Base-by-base conservation (phyloP, 1,140 invertebrate species). In the Gonioctena quinquepunctata region DNA sequence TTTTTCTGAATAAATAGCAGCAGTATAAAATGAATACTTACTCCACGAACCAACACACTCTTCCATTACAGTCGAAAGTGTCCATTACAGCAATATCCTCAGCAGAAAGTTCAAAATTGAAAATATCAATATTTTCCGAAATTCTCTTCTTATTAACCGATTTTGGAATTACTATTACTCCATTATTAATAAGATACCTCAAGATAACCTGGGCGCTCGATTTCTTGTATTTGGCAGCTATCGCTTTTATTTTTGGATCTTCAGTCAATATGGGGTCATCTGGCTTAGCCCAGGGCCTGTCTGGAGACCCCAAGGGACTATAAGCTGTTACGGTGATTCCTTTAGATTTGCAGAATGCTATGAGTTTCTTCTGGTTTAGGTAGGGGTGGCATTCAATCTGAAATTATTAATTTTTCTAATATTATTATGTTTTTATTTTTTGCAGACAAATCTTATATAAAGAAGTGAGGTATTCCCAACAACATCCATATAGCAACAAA, bases 301-400 rank as follows among this genome's bases (percentile, higher is more conserved):
- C 85, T 68, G 87, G 78, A 5, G 90, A 90, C 7, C 93, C 95
- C 3, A 98, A 84, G 0, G 94, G 93, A 73, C 91, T 91, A 83
- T 94, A 98, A 11, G 92, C 94, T 0, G 90, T 94, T 1, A 97
- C 80, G 1, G 84, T 82, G 22, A 97, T 91, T 6, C 87, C 84
- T 49, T 89, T 86, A 3, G 84, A 76, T 19, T 87, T 83, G 77
- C 94, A 96, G 76, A 92, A 95, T 0, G 90, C 86, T 7, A 89
- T 85, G 8, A 98, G 81, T 69, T 92, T 89, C 6, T 88, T 85
- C 80, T 98, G 95, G 69, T 90, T 92, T 25, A 96, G 85, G 78
- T 95, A 95, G 0, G 92, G 92, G 82, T 97, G 94, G 70, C 91
- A 91, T 83, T 98, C 96, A 50, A 96, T 89, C 89, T 93, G 81